These are phyloP conservation scores for Varanus salvator DNA, from an alignment of 2,113 vertebrate species.

Conservation along the genomic window DNA sequence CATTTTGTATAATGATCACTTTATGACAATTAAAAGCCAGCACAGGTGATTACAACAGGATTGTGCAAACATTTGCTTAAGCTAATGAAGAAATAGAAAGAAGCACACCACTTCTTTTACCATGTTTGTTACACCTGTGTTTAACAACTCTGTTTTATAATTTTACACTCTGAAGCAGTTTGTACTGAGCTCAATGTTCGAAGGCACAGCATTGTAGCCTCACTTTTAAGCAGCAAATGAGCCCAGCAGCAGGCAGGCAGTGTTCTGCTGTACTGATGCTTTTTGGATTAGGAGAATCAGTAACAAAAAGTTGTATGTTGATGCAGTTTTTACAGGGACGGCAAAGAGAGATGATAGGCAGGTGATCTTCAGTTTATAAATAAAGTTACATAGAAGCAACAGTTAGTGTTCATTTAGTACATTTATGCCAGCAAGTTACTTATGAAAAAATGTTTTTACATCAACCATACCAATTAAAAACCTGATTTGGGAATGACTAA, in stretches of 20 bases:
- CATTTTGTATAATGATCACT: neutral
- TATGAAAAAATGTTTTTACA: neutral
- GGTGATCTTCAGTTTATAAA: neutral
- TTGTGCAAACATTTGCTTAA: neutral
- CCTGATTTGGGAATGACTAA: neutral
- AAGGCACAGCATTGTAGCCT: too few species aligned
- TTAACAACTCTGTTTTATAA: neutral
- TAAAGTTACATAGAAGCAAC: neutral
- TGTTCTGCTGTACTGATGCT: neutral
- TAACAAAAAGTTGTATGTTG: neutral
- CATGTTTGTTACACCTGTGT: neutral
- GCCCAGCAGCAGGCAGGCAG: neutral
- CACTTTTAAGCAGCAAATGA: neutral
- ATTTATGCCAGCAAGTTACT: neutral
- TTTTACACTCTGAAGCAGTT: too few species aligned
- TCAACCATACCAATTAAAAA: neutral
- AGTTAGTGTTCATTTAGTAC: constrained; percentile 23
- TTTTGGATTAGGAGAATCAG: neutral
- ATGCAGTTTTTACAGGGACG: neutral
- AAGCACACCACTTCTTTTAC: neutral
- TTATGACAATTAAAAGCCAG: neutral
- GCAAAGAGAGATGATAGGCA: neutral
- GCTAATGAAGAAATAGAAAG: neutral
- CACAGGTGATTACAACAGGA: neutral
- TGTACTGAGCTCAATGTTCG: too few species aligned